Evolutionary conservation across 1,140 invertebrate genomes (phyloP).

Genomic region (Olivierus martensii): DNA sequence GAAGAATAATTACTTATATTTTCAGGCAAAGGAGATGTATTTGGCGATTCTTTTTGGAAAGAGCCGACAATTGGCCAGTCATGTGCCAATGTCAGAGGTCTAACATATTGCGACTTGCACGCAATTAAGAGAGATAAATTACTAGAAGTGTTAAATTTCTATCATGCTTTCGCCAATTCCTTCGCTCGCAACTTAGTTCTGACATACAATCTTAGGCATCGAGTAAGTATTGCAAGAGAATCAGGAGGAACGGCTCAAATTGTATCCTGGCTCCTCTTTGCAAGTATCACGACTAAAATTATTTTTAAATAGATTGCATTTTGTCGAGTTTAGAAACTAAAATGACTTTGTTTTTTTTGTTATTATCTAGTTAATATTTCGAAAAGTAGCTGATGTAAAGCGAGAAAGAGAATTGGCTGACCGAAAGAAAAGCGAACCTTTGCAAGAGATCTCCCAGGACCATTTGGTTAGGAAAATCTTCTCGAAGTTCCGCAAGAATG

Average conservation of each 20-base stretch:
- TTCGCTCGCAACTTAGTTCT: conserved; percentile 95
- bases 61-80: conserved; percentile 91
- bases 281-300: too few relatives aligned
- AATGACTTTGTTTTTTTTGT: too few relatives aligned
- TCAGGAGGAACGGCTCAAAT: too few relatives aligned
- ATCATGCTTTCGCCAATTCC: conserved; percentile 98
- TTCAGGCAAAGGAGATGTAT: conserved; percentile 88
- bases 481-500: conserved; percentile 61
- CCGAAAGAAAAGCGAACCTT: conserved; percentile 88
- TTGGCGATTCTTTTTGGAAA: conserved; percentile 99
- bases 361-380: conserved; percentile 75
- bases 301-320: too few relatives aligned
- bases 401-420: conserved; percentile 95
- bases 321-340: too few relatives aligned
- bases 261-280: too few relatives aligned
- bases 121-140: conserved; percentile 93
- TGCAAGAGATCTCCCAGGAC: conserved; percentile 65
- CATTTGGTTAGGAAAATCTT: conserved; percentile 96
- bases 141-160: conserved; percentile 96
- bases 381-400: conserved; percentile 95
- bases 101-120: conserved; percentile 99
- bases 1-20: too few relatives aligned
- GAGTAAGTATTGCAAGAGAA: conserved; percentile 45
- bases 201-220: conserved; percentile 94
- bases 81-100: conserved; percentile 92